Conservation (phyloP, 2,113 vertebrate species). For the Cairina moschata region DNA sequence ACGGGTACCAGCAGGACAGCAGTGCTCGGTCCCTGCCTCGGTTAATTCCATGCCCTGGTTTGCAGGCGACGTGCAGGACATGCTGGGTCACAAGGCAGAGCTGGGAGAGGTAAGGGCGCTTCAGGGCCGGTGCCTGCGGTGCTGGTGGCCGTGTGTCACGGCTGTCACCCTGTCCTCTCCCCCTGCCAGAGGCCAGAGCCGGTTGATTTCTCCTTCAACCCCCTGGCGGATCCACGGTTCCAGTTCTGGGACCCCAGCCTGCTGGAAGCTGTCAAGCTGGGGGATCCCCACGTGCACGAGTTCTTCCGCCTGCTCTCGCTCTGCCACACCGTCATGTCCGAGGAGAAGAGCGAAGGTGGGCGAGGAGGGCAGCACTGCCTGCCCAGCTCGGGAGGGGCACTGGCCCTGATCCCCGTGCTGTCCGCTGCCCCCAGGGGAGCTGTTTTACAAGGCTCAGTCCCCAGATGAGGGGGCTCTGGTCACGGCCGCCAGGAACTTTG, state of each 20-base stretch:
- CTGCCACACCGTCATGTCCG: constrained; percentile 94
- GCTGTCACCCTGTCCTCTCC: not conserved
- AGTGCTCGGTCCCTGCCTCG: accelerated
- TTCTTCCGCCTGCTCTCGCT: constrained; percentile 93
- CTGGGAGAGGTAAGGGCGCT: constrained; percentile 75
- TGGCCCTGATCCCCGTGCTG: not conserved
- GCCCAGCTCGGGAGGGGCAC: accelerated
- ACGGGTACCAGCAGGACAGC: not conserved
- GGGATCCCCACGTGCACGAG: constrained; percentile 83
- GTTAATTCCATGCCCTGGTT: not conserved
- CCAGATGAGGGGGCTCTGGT: constrained; percentile 92
- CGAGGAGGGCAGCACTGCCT: accelerated
- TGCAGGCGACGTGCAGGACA: constrained; percentile 84
- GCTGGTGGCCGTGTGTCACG: accelerated
- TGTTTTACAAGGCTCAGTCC: constrained; percentile 93
- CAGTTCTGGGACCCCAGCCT: constrained; percentile 88
- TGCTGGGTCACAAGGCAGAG: constrained; percentile 80
- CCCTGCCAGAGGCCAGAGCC: constrained; percentile 74
- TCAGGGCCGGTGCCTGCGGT: accelerated
- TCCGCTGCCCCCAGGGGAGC: constrained; percentile 76
- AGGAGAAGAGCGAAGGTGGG: constrained; percentile 89
- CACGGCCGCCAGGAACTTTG: constrained; percentile 90
- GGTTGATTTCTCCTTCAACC: constrained; percentile 91
- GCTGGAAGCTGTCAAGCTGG: constrained; percentile 86
- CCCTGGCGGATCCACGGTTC: constrained; percentile 85